Evolutionary conservation across 2,113 vertebrate genomes (phyloP), one percentile per base, ranked within the genome.

Genomic region (Butorides virescens): DNA sequence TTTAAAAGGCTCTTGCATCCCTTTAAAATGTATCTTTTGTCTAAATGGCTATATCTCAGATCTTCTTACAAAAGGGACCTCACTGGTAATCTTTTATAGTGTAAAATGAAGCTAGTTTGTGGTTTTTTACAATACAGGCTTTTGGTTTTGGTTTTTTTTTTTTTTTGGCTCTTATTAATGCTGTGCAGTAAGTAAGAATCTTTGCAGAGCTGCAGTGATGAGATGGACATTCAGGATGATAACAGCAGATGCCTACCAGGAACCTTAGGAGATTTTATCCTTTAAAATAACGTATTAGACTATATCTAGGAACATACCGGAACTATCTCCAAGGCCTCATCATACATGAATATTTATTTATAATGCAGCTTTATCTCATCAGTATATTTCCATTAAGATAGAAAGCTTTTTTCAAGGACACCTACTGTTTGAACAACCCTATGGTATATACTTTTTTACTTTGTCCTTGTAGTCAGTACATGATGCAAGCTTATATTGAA

Each of bases 291-390:
- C 86, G 7, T 34, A 47, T 80, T 86, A 90, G 67, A 59, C 27
- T 50, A 15, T 88, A 50, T 47, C 47, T 62, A 88, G 52, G 44
- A 70, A 82, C 74, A 47, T 65, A 80, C 21, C 73, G 49, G 22
- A 81, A 70, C 62, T 46, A 67, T 87, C 49, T 89, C 37, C 26
- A 49, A 67, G 32, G 66, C 63, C 37, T 39, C 47, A 47, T 68
- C 30, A 39, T 37, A 74, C 21, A 74, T 47, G 37, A 86, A 80
- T 91, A 93, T 95, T 92, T 92, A 95, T 92, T 94, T 91, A 37
- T 68, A 90, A 88, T 66, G 30, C 30, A 39, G 23, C 14, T 88
- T 92, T 75, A 92, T 92, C 71, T 90, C 18, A 42, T 90, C 29
- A 55, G 32, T 73, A 39, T 47, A 79, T 68, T 92, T 74, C 47